These are phyloP conservation scores for Strix uralensis DNA, from an alignment of 2,113 vertebrate genomes.

Conservation along the genomic window DNA sequence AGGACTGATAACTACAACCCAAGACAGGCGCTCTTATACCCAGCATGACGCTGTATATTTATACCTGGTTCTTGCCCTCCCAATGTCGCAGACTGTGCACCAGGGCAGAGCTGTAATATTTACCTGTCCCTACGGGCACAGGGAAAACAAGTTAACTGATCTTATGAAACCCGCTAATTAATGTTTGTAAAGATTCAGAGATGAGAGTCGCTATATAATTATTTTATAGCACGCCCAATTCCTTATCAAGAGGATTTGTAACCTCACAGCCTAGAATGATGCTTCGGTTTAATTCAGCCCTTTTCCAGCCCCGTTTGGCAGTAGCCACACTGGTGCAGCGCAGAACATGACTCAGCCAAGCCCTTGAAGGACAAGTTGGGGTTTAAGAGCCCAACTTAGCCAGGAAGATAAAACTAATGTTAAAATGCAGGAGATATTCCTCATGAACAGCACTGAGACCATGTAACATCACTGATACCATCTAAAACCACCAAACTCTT, in stretches of 20 bases:
- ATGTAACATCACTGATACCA: rapidly evolving
- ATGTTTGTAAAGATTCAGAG: not conserved
- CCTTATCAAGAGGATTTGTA: not conserved
- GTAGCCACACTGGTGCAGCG: not conserved
- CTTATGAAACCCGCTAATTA: slow-evolving; percentile 1
- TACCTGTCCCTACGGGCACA: not conserved
- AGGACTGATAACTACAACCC: not conserved
- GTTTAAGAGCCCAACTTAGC: not conserved
- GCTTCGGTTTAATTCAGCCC: not conserved
- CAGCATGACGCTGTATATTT: not conserved
- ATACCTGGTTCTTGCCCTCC: not conserved
- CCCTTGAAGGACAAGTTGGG: not conserved
- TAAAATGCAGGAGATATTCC: not conserved
- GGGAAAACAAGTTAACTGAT: not conserved
- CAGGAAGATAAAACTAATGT: not conserved
- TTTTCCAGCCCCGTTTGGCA: not conserved
- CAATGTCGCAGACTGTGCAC: not conserved
- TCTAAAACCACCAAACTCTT: not conserved
- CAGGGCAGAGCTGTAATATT: not conserved
- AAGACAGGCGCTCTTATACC: not conserved
- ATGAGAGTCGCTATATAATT: not conserved
- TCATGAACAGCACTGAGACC: rapidly evolving
- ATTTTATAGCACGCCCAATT: not conserved
- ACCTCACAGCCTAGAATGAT: not conserved
- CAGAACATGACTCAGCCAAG: not conserved